Evolutionary conservation across 2,797 vertebrate genomes (phyloP).

Genomic region (Australoheros facetus): DNA sequence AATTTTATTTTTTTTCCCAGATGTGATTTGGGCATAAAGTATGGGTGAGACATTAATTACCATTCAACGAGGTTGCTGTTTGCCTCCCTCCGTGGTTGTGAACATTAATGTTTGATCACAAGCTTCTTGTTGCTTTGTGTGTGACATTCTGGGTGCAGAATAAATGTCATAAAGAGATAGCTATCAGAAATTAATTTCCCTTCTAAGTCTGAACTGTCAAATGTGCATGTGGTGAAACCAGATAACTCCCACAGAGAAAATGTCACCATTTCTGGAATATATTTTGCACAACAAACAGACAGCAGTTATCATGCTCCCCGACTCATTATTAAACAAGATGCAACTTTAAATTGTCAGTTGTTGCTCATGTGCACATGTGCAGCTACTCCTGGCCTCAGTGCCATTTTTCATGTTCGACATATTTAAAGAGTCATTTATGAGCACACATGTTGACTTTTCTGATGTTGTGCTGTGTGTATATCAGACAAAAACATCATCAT

Average conservation of each 20-base stretch:
- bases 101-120: slow-evolving; percentile 50
- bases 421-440: slow-evolving; percentile 20
- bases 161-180: slow-evolving; percentile 73
- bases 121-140: slow-evolving; percentile 49
- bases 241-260: slow-evolving; percentile 68
- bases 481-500: slow-evolving; percentile 21
- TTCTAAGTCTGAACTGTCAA: slow-evolving; percentile 60
- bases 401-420: slow-evolving; percentile 2
- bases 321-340: slow-evolving; percentile 35
- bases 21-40: neutral
- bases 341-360: slow-evolving; percentile 11
- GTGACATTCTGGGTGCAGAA: slow-evolving; percentile 54
- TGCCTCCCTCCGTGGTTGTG: slow-evolving; percentile 27
- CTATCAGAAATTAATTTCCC: slow-evolving; percentile 75
- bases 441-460: neutral
- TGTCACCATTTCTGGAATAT: slow-evolving; percentile 63
- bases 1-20: neutral
- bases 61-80: slow-evolving; percentile 25
- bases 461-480: neutral
- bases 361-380: slow-evolving; percentile 8
- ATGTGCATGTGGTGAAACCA: slow-evolving; percentile 47
- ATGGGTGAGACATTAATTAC: slow-evolving; percentile 32
- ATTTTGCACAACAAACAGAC: slow-evolving; percentile 48
- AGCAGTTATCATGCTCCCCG: slow-evolving; percentile 13
- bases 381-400: neutral